phyloP scores from a whole-genome alignment of 2,113 vertebrate species.

The Phalacrocorax carbo region DNA sequence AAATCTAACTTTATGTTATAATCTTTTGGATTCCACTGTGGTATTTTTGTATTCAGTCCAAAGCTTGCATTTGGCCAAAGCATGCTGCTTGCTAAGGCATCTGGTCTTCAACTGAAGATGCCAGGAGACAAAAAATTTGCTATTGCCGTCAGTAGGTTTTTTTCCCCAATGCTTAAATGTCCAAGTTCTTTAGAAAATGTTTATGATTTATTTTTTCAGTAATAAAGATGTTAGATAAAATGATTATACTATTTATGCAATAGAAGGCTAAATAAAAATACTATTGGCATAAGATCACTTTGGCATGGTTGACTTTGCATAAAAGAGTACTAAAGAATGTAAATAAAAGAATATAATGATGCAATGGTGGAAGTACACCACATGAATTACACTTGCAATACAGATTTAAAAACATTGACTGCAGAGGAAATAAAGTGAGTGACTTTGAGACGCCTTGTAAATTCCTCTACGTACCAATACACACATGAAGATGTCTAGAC shows the following conservation, averaged over 20 bases:
- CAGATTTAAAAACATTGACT: neutral
- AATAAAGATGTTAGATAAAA: neutral
- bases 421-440: neutral
- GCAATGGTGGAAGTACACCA: neutral
- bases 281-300: neutral
- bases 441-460: neutral
- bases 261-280: neutral
- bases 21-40: neutral
- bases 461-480: neutral
- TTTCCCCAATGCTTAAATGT: neutral
- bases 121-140: neutral
- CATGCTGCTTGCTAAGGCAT: neutral
- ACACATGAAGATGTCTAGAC: neutral
- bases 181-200: neutral
- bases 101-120: neutral
- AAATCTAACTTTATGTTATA: neutral
- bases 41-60: neutral
- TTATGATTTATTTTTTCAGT: neutral
- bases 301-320: neutral
- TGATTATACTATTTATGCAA: neutral
- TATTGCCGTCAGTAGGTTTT: neutral
- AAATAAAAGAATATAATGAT: neutral
- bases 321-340: neutral
- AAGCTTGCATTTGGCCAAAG: neutral
- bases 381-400: neutral